Evolutionary conservation across 2,797 vertebrate species (phyloP), one percentile per base, ranked within the genome.

Genomic region (Cynodonichthys magdalenae): DNA sequence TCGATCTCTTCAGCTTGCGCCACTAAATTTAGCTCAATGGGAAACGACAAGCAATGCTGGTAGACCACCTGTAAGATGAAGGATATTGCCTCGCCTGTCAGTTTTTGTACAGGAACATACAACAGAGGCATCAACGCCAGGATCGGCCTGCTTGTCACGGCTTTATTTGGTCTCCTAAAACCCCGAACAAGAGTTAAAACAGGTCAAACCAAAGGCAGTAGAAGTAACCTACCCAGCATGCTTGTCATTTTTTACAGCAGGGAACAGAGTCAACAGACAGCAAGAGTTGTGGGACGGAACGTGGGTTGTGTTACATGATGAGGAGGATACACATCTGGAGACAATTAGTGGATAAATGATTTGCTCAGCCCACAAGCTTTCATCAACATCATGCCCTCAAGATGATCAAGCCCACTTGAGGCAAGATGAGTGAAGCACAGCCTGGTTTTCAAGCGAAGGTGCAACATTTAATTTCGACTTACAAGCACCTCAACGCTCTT

Each of bases 21-120:
- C 75, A 48, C 68, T 60, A 63, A 65, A 63, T 74, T 71, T 69
- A 78, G 67, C 71, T 60, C 63, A 29, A 53, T 62, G 76, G 66
- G 83, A 82, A 82, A 88, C 81, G 85, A 90, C 84, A 88, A 88
- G 87, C 87, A 75, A 71, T 65, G 75, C 80, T 72, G 70, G 79
- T 73, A 81, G 70, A 82, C 59, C 20, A 61, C 71, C 66, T 42
- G 41, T 12, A 47, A 39, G 48, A 62, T 62, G 65, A 69, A 71
- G 61, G 65, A 61, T 59, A 20, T 57, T 41, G 49, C 63, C 72
- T 57, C 66, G 67, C 61, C 60, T 41, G 59, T 76, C 74, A 42
- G 17, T 66, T 71, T 53, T 60, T 57, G 42, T 15, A 70, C 75
- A 41, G 51, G 63, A 28, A 51, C 48, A 44, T 67, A 68, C 71